A percentile compares a stretch with the other conserved stretches of the same genome.
These are phyloP conservation scores for Cyclophora albipunctata DNA, from an alignment of 2,888 invertebrate species.

Conservation along the genomic window DNA sequence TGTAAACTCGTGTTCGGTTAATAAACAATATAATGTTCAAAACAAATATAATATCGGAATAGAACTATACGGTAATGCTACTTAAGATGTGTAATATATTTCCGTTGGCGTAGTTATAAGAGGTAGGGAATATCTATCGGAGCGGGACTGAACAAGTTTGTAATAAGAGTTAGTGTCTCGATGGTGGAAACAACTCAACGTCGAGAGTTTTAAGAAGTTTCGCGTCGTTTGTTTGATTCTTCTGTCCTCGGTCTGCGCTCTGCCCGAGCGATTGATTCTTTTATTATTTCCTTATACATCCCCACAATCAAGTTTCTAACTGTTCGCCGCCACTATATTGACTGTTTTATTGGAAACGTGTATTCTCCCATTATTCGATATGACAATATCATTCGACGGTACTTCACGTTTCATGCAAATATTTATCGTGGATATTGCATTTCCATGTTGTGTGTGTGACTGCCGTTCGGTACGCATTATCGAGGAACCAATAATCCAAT, in stretches of 20 bases:
- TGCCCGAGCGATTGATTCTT: slow-evolving; percentile 49
- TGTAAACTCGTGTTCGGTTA: not conserved
- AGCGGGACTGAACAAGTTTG: slow-evolving; percentile 42
- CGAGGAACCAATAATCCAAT: slow-evolving; percentile 24
- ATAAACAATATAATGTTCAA: not conserved
- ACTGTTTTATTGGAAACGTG: slow-evolving; percentile 30
- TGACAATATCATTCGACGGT: slow-evolving; percentile 17
- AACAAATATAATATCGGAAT: not conserved
- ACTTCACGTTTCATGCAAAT: slow-evolving; percentile 20
- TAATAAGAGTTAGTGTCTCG: slow-evolving; percentile 55
- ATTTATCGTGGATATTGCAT: slow-evolving; percentile 24
- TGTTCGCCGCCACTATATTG: slow-evolving; percentile 33
- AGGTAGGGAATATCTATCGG: slow-evolving; percentile 29
- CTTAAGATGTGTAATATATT: slow-evolving; percentile 32
- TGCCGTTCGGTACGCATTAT: slow-evolving; percentile 14
- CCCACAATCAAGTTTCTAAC: slow-evolving; percentile 39
- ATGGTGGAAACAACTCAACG: slow-evolving; percentile 34
- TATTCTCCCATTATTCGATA: slow-evolving; percentile 11
- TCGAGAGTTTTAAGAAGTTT: slow-evolving; percentile 49
- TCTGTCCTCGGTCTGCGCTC: slow-evolving; percentile 42
- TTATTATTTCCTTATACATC: slow-evolving; percentile 57
- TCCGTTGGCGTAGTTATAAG: slow-evolving; percentile 37
- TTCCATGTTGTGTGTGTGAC: slow-evolving; percentile 16
- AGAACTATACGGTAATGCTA: not conserved
- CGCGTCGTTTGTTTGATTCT: slow-evolving; percentile 54